phyloP scores from a whole-genome alignment of 2,888 invertebrate genomes.

The Biston stratarius region DNA sequence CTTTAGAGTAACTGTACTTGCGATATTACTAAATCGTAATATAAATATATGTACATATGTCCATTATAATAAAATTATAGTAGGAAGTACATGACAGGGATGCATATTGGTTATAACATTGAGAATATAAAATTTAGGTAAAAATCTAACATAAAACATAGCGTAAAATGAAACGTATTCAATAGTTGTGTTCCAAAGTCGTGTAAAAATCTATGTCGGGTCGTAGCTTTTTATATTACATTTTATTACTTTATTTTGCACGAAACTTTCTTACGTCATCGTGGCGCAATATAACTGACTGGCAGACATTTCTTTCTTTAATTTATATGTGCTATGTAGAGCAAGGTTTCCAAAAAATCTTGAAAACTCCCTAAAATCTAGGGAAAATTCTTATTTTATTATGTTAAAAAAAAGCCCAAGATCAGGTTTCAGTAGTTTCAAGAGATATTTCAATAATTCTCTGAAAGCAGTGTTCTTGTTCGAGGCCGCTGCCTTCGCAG shows the following conservation, averaged over 20 bases:
- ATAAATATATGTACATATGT: too few relatives aligned
- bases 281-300: not conserved
- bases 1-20: too few relatives aligned
- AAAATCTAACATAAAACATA: too few relatives aligned
- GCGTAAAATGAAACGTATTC: too few relatives aligned
- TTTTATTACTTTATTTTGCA: conserved; percentile 2
- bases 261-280: conserved; percentile 11
- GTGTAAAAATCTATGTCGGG: too few relatives aligned
- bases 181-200: too few relatives aligned
- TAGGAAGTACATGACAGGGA: too few relatives aligned
- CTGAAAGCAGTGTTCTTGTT: conserved; percentile 85
- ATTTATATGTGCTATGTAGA: not conserved
- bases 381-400: conserved; percentile 57
- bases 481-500: conserved; percentile 87
- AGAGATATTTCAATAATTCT: conserved; percentile 82
- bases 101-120: too few relatives aligned
- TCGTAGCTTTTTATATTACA: too few relatives aligned
- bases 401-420: conserved; percentile 90
- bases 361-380: conserved; percentile 15
- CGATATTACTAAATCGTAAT: too few relatives aligned
- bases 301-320: conserved; percentile 13
- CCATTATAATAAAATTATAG: too few relatives aligned
- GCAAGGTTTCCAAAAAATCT: conserved; percentile 8
- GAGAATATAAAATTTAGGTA: too few relatives aligned
- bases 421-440: conserved; percentile 78